Evolutionary conservation across 23 tunicate species (phyloP), one percentile per base, ranked within the genome.

Genomic region (Styela clava): DNA sequence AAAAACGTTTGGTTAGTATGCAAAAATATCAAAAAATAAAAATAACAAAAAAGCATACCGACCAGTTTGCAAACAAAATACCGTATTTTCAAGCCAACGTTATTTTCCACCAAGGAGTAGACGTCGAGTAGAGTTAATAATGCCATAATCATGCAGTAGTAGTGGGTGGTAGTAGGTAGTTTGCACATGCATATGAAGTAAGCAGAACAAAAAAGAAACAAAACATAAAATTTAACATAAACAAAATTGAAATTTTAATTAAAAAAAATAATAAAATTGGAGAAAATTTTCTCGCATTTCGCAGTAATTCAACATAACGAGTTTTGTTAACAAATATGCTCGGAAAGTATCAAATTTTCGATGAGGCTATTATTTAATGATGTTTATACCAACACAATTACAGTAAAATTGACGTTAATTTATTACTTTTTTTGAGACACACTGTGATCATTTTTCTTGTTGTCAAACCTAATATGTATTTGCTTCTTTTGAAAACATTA

Each of bases 121-220:
- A 44, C 56, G 56, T 44, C 56, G 56, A 44, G n/a, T n/a, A n/a
- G n/a, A 44, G 56, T 44, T 44, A 44, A 44, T 44, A 44, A 44
- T 44, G 56, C 56, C 56, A 44, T 5, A 5, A 44, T 44, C 56
- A 44, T 44, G 71, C 31, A 67, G 71, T 67, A 67, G 71, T 18
- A 67, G 71, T 67, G 22, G 71, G 71, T 18, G 22, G 71, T 67
- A 67, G 71, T 67, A 67, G 71, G 18, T 25, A 61, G 22, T 23
- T 21, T 61, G 64, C 64, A 67, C 30, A 67, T 67, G 31, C 30
- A 67, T 18, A 24, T 18, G 71, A 16, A 27, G 71, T 29, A 67
- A 25, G 71, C 71, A 29, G 71, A 67, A 29, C 31, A 22, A 24
- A 25, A 67, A 25, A 67, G 24, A 67, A 64, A 64, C 29, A 64